Evolutionary conservation across 1,140 invertebrate genomes (phyloP).

Genomic region (Nasonia vitripennis): DNA sequence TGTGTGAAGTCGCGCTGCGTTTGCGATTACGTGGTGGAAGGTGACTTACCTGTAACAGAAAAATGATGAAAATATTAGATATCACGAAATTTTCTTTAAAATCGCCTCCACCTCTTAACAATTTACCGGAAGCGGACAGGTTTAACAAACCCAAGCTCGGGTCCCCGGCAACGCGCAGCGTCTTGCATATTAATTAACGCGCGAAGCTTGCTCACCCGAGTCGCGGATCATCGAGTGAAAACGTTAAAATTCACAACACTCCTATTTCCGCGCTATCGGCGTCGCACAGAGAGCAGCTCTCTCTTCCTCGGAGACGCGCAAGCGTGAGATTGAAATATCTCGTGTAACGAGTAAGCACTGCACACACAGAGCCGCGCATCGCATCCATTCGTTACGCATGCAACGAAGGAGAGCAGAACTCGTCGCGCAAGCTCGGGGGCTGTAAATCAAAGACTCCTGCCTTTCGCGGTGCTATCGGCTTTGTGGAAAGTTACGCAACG

Average conservation of each 20-base stretch:
- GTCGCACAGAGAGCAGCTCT: neutral
- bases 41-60: slow-evolving; percentile 23
- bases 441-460: slow-evolving; percentile 4
- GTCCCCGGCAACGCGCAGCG: neutral
- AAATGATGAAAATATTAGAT: neutral
- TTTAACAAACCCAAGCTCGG: neutral
- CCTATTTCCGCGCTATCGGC: slow-evolving; percentile 9
- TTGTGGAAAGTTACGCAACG: neutral
- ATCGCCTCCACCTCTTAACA: no score
- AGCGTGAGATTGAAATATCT: slow-evolving; percentile 48
- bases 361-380: neutral
- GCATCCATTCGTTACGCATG: slow-evolving; percentile 23
- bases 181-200: neutral
- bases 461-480: neutral
- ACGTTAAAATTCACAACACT: slow-evolving; percentile 39
- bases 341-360: neutral
- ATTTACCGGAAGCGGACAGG: neutral
- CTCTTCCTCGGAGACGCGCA: neutral
- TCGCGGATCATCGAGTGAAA: slow-evolving; percentile 1
- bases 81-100: neutral
- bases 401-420: slow-evolving; percentile 16
- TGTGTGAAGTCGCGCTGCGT: no score
- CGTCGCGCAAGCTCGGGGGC: neutral
- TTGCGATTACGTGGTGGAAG: neutral
- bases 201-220: neutral